Percentiles rank a stretch among this genome's conserved stretches.
These are phyloP conservation scores for Podocnemis expansa DNA, from an alignment of 2,113 vertebrate species.

Conservation along the genomic window DNA sequence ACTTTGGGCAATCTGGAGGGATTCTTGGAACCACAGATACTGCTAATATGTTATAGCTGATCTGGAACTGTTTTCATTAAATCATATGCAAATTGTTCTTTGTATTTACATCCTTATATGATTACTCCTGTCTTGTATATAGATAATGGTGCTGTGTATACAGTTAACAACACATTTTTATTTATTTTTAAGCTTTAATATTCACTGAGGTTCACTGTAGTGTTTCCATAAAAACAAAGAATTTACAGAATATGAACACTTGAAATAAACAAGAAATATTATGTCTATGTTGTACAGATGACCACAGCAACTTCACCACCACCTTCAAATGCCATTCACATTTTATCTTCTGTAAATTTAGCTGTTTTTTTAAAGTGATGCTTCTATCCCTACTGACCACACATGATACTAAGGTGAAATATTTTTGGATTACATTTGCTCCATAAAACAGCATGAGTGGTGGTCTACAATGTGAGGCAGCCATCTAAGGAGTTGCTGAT, in stretches of 20 bases:
- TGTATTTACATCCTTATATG: background rate
- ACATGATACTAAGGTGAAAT: background rate
- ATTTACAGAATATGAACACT: conserved; percentile 18
- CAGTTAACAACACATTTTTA: background rate
- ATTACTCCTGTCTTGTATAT: background rate
- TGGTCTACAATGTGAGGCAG: conserved; percentile 3
- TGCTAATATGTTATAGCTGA: background rate
- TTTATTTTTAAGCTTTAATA: background rate
- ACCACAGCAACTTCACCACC: background rate
- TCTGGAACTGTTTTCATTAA: background rate
- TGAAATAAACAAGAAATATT: background rate
- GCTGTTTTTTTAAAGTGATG: background rate
- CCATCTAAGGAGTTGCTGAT: background rate
- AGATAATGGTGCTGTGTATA: background rate
- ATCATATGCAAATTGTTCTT: background rate
- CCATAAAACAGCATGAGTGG: background rate
- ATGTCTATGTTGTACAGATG: background rate
- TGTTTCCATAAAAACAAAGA: conserved; percentile 36
- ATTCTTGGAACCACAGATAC: conserved; percentile 39
- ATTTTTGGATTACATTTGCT: background rate
- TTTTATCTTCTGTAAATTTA: background rate
- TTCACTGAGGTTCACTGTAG: conserved; percentile 44
- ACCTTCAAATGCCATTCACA: fast-evolving
- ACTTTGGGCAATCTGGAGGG: conserved; percentile 5
- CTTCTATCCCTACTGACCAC: background rate